Evolutionary conservation across 1,140 invertebrate species (phyloP).

Genomic region (Drosophila rhopaloa): DNA sequence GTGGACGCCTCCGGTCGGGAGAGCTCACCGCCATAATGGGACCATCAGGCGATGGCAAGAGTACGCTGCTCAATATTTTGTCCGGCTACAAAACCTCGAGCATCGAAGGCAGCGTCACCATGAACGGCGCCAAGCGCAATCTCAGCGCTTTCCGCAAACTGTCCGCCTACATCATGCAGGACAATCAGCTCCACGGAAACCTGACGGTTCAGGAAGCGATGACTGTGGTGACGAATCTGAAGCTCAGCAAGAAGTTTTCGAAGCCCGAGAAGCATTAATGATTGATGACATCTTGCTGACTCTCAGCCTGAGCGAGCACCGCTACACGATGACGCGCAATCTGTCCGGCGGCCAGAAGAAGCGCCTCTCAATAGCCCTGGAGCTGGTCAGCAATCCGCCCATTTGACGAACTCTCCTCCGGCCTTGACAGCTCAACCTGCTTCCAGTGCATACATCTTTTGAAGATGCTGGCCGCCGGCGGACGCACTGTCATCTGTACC

Average conservation of each 20-base stretch:
- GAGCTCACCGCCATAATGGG: constrained; percentile 97
- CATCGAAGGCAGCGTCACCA: constrained; percentile 91
- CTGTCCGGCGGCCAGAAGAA: constrained; percentile 98
- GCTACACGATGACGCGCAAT: constrained; percentile 94
- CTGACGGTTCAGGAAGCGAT: constrained; percentile 97
- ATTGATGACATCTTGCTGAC: constrained; percentile 96
- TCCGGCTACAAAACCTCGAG: constrained; percentile 93
- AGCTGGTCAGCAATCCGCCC: constrained; percentile 96
- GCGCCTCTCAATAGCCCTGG: constrained; percentile 97
- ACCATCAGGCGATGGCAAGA: constrained; percentile 96
- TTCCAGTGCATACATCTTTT: constrained; percentile 96
- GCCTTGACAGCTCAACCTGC: constrained; percentile 96
- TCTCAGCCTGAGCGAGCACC: constrained; percentile 93
- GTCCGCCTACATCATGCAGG: constrained; percentile 99
- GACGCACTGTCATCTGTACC: constrained; percentile 97
- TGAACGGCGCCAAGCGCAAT: constrained; percentile 94
- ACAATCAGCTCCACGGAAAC: constrained; percentile 97
- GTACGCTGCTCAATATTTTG: constrained; percentile 94
- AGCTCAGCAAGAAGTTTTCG: constrained; percentile 90
- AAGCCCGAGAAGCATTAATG: constrained; percentile 91
- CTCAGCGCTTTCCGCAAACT: constrained; percentile 96
- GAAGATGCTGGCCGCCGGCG: constrained; percentile 94
- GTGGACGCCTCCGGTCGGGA: constrained; percentile 91
- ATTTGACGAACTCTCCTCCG: constrained; percentile 99
- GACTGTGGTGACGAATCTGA: constrained; percentile 95